Evolutionary conservation across 2,113 vertebrate genomes (phyloP).

Genomic region (Climacteris rufus): DNA sequence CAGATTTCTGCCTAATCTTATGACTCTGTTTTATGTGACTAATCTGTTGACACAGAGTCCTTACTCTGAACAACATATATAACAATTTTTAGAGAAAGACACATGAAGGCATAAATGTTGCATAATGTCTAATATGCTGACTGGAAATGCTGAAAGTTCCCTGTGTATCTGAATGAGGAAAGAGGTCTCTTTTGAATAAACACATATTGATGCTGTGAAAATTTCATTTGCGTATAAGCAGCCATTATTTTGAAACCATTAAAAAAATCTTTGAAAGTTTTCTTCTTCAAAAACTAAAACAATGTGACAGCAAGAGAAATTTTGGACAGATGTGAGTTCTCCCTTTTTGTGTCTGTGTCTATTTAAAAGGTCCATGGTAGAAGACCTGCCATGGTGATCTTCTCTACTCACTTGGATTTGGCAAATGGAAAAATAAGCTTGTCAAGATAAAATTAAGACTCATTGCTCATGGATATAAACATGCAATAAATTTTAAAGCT

Average conservation of each 20-base stretch:
- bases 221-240: background rate
- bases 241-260: background rate
- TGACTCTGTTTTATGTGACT: background rate
- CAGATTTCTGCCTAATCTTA: background rate
- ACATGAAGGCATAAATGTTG: background rate
- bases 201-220: background rate
- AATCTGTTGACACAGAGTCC: background rate
- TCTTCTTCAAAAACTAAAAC: background rate
- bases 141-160: background rate
- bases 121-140: background rate
- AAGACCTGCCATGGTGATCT: background rate
- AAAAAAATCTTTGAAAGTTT: background rate
- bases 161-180: background rate
- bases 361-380: background rate
- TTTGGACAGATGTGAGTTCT: background rate
- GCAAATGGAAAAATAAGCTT: background rate
- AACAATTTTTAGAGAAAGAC: background rate
- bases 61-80: background rate
- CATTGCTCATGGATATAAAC: background rate
- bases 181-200: background rate
- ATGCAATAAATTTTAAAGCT: background rate
- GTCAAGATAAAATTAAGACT: constrained; percentile 28
- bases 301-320: background rate
- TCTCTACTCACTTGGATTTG: background rate
- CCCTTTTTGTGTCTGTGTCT: background rate